These are phyloP conservation scores for Troides oblongomaculatus DNA, from an alignment of 2,888 invertebrate genomes.

Conservation along the genomic window DNA sequence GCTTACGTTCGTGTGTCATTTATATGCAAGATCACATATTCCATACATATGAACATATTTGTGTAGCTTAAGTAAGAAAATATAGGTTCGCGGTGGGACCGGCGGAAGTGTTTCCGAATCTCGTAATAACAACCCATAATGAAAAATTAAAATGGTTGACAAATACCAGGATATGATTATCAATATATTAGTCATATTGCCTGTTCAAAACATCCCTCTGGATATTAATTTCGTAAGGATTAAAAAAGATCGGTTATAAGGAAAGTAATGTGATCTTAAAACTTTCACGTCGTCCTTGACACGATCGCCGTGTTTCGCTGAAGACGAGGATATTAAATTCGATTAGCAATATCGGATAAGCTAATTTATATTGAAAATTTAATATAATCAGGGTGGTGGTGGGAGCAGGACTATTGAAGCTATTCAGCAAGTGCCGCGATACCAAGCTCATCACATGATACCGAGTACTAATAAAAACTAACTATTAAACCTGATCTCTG, in stretches of 20 bases:
- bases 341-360: neutral
- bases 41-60: conserved; percentile 46
- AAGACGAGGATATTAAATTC: neutral
- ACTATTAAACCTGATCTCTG: no score
- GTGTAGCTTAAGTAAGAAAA: conserved; percentile 39
- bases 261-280: neutral
- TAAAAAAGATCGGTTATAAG: neutral
- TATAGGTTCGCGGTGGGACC: conserved; percentile 17
- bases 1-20: conserved; percentile 47
- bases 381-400: no score
- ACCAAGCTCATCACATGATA: no score
- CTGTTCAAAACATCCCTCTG: neutral
- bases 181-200: neutral
- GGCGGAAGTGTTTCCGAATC: neutral
- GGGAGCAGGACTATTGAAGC: no score
- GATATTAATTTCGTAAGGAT: neutral
- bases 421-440: no score
- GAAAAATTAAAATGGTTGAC: neutral
- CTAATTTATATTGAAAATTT: no score
- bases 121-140: neutral
- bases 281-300: neutral
- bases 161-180: neutral
- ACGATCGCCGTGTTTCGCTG: neutral
- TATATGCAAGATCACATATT: conserved; percentile 56
- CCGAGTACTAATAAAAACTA: no score